A percentile compares a stretch with the other conserved stretches of the same genome.
Evolutionary conservation across 2,888 invertebrate genomes (phyloP).

Genomic region (Alloscopus bannaensis): DNA sequence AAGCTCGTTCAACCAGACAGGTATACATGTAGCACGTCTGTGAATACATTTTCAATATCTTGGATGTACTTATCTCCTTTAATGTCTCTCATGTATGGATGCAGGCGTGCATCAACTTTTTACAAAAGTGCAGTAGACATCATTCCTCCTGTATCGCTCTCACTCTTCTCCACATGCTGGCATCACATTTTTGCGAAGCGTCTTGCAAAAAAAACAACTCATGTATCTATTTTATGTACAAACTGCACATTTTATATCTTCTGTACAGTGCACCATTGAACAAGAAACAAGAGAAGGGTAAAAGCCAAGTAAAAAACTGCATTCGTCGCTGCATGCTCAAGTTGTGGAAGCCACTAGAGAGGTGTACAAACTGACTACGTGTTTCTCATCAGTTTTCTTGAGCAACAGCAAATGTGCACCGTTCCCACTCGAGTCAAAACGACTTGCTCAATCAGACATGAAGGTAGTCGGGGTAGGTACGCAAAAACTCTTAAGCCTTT

Average conservation of each 20-base stretch:
- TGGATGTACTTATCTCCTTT: slow-evolving; percentile 26
- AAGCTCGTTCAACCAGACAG: neutral
- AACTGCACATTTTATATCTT: slow-evolving; percentile 17
- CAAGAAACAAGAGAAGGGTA: neutral
- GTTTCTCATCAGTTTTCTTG: neutral
- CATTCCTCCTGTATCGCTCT: neutral
- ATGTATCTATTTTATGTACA: slow-evolving; percentile 7
- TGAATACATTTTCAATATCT: neutral
- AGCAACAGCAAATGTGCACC: neutral
- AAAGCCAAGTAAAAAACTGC: slow-evolving; percentile 4
- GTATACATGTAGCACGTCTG: slow-evolving; percentile 1
- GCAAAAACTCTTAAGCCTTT: too few relatives aligned
- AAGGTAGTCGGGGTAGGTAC: too few relatives aligned
- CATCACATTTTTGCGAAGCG: slow-evolving; percentile 17
- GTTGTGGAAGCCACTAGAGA: neutral
- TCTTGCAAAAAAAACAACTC: neutral
- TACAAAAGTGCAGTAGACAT: slow-evolving; percentile 33
- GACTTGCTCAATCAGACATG: too few relatives aligned
- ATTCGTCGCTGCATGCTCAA: neutral
- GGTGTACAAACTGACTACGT: neutral
- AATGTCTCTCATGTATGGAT: slow-evolving; percentile 21
- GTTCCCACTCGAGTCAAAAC: neutral
- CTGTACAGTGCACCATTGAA: slow-evolving; percentile 13
- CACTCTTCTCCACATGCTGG: neutral
- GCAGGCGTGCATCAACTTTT: slow-evolving; percentile 49